A percentile compares a stretch with the other conserved stretches of the same genome.
phyloP scores from a whole-genome alignment of 2,113 vertebrate genomes.

The Ranitomeya variabilis region DNA sequence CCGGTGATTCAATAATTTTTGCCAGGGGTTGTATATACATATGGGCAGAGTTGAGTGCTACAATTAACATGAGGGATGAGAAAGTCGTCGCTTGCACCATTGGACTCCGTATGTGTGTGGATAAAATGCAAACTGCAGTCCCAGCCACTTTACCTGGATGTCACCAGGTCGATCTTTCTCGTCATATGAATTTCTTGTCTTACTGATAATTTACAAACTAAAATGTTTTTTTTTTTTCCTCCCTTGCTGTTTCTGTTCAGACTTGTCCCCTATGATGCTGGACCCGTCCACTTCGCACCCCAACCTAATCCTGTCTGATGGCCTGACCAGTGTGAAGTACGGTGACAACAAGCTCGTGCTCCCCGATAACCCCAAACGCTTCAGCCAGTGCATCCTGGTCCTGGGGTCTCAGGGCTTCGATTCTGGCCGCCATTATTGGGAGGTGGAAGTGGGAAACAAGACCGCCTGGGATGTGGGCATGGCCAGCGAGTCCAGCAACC shows the following conservation, averaged over 20 bases:
- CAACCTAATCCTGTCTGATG: constrained; percentile 68
- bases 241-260: constrained; percentile 52
- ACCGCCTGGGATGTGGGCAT: constrained; percentile 73
- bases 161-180: too few relatives aligned
- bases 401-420: constrained; percentile 68
- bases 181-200: background rate
- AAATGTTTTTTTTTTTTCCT: background rate
- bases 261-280: constrained; percentile 66
- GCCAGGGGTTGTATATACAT: too few relatives aligned
- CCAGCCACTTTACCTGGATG: too few relatives aligned
- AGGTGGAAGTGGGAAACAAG: constrained; percentile 69
- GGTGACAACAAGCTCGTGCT: constrained; percentile 63
- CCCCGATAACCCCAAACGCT: constrained; percentile 67
- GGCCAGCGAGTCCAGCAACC: constrained; percentile 66
- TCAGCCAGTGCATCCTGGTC: constrained; percentile 68
- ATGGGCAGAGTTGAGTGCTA: too few relatives aligned
- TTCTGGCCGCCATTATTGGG: constrained; percentile 71
- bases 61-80: too few relatives aligned
- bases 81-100: too few relatives aligned
- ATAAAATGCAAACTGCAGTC: too few relatives aligned
- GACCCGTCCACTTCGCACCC: constrained; percentile 72
- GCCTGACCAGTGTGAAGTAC: constrained; percentile 65
- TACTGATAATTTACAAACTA: background rate
- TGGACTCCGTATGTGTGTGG: too few relatives aligned
- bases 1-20: too few relatives aligned